Evolutionary conservation across 2,888 invertebrate genomes (phyloP), one percentile per base, ranked within the genome.

Genomic region (Anthoptus insignis): DNA sequence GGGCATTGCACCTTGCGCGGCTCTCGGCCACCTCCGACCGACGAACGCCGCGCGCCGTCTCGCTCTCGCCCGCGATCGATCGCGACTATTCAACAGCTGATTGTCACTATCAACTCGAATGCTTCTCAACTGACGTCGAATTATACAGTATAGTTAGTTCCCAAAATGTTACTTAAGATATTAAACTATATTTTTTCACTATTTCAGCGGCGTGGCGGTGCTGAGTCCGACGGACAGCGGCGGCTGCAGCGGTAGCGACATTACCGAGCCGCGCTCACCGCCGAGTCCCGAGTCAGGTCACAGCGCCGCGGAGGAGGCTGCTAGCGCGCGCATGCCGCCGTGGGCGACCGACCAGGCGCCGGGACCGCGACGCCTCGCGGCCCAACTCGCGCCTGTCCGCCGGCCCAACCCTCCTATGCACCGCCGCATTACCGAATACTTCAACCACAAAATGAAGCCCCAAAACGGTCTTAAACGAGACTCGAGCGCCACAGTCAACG

Each of bases 191-290:
- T 29, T 34, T 59, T 58, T 52, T 22, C 21, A 6, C 0, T 14
- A 14, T 95, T 95, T 29, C 95, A 97, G 97, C 94, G 97, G 98
- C 76, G 97, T 97, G 82, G 97, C 97, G 83, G 96, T 96, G 83
- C 91, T 96, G 84, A 96, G 97, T 91, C 96, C 96, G 81, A 95
- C 96, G 68, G 97, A 97, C 78, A 96, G 95, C 72, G 94, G 96
- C 79, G 95, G 95, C 79, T 93, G 85, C 94, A 94, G 94, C 78
- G 91, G 95, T 77, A 97, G 97, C 90, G 97, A 97, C 92, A 97
- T 97, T 88, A 97, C 97, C 77, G 97, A 97, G 88, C 97, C 97
- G 64, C 96, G 97, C 72, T 97, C 97, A 66, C 97, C 97, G 76
- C 97, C 96, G 89, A 97, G 96, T 88, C 96, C 96, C 74, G 93